Evolutionary conservation across 2,113 vertebrate genomes (phyloP), one percentile per base, ranked within the genome.

Genomic region (Alces alces): DNA sequence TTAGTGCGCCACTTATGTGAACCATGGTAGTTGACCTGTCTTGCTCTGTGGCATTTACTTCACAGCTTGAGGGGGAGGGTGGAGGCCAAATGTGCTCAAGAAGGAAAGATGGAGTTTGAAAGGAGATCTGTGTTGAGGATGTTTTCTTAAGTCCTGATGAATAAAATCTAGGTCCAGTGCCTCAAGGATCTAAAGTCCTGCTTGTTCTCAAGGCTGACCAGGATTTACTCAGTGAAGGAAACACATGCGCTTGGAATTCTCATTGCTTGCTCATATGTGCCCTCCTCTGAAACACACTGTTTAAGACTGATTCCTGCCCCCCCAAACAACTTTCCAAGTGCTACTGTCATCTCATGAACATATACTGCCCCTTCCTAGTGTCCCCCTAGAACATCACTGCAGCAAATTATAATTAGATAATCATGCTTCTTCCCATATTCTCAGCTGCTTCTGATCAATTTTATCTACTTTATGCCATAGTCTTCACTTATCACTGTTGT

Each of bases 101-200:
- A 58, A 66, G 7, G 33, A 57, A 94, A 87, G 11, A 39, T 58
- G 28, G 45, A 23, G 5, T 70, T 91, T n/a, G 30, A 93, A 66
- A 86, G n/a, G 80, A 33, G 5, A n/a, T 14, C 43, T 55, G 86
- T 60, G 47, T 28, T 21, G 2, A 50, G 66, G 39, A 6, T 64
- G 25, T 73, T 93, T 88, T n/a, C 54, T 88, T 36, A 91, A 64
- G 36, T 87, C 28, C 60, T 86, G 66, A 43, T 36, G 33, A 78
- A 78, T 17, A 16, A 66, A 78, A n/a, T 9, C 15, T 25, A 33
- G 6, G 13, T 43, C 43, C 19, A n/a, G 4, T 52, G n/a, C 19
- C 28, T 25, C 27, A 50, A 70, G 36, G 43, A 64, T 43, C 92
- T 43, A 23, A 78, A 82, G 61, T 30, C 28, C 54, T 78, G 9